Conservation (phyloP, 1,140 invertebrate genomes). For the Lepeophtheirus salmonis region DNA sequence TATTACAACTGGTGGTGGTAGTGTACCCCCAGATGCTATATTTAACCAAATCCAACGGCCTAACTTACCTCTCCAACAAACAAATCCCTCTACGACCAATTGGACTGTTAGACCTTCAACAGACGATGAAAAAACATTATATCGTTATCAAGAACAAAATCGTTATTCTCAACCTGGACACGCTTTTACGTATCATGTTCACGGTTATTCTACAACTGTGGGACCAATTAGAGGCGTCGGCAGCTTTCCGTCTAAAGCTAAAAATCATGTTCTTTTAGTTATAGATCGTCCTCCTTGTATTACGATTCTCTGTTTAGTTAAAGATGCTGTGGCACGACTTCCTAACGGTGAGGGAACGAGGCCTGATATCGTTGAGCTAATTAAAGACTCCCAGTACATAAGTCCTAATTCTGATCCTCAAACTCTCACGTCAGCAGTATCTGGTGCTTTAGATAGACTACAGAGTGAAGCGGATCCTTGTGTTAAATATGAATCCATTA, state of each 20-base stretch:
- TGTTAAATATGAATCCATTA: slow-evolving; percentile 66
- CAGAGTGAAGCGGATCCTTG: slow-evolving; percentile 75
- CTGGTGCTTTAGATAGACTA: slow-evolving; percentile 63
- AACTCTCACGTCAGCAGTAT: slow-evolving; percentile 58
- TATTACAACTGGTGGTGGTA: slow-evolving; percentile 25
- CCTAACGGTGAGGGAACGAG: slow-evolving; percentile 84
- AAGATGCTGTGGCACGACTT: slow-evolving; percentile 73
- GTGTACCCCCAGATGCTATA: slow-evolving; percentile 32
- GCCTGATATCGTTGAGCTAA: slow-evolving; percentile 61
- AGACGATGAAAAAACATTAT: slow-evolving; percentile 51
- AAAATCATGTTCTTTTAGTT: slow-evolving; percentile 62
- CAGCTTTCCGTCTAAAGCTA: slow-evolving; percentile 38
- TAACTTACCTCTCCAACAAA: slow-evolving; percentile 28
- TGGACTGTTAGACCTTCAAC: slow-evolving; percentile 62
- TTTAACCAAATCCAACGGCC: too few relatives aligned
- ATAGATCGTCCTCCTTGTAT: slow-evolving; percentile 71
- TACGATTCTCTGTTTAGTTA: slow-evolving; percentile 67
- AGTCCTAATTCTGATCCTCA: slow-evolving; percentile 48
- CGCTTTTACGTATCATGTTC: slow-evolving; percentile 62
- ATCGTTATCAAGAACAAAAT: slow-evolving; percentile 48
- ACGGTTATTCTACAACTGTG: slow-evolving; percentile 67
- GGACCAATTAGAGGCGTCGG: slow-evolving; percentile 66
- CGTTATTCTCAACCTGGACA: slow-evolving; percentile 63
- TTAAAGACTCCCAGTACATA: slow-evolving; percentile 68
- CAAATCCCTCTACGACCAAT: slow-evolving; percentile 43